A percentile compares a stretch with the other conserved stretches of the same genome.
Conservation (phyloP, 2,797 vertebrate species). For the Hephaestus fuliginosus region DNA sequence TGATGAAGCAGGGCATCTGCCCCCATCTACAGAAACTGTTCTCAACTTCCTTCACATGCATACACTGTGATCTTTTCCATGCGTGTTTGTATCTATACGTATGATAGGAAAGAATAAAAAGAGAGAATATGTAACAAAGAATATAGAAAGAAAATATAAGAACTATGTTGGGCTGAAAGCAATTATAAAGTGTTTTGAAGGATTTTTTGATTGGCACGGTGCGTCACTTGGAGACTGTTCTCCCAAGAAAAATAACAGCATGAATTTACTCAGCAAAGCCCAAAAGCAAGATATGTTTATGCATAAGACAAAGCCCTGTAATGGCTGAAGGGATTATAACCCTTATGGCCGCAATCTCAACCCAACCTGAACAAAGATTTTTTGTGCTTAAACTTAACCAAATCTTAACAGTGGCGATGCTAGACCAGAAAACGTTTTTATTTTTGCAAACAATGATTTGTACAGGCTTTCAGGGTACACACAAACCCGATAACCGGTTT, state of each 20-base stretch:
- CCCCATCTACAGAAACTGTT: constrained; percentile 34
- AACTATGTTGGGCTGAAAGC: neutral
- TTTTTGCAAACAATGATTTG: neutral
- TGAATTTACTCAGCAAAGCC: constrained; percentile 23
- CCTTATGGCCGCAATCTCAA: neutral
- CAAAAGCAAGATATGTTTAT: neutral
- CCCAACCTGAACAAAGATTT: neutral
- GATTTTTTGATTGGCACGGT: constrained; percentile 15
- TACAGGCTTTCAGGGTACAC: neutral
- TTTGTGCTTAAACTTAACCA: neutral
- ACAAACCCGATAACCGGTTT: neutral
- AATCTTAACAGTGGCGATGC: neutral
- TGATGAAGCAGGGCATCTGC: constrained; percentile 36
- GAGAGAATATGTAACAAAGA: neutral
- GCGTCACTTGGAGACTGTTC: constrained; percentile 18
- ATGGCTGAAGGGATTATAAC: neutral
- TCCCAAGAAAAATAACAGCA: constrained; percentile 12
- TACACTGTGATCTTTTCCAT: constrained; percentile 30
- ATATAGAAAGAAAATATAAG: too few relatives aligned
- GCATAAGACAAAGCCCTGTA: neutral
- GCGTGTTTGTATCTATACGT: constrained; percentile 11
- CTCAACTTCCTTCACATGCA: constrained; percentile 10
- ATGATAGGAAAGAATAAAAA: constrained; percentile 6
- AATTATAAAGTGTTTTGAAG: neutral
- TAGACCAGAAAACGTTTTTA: neutral